phyloP scores from a whole-genome alignment of 2,888 invertebrate genomes.

The Panorpa germanica region DNA sequence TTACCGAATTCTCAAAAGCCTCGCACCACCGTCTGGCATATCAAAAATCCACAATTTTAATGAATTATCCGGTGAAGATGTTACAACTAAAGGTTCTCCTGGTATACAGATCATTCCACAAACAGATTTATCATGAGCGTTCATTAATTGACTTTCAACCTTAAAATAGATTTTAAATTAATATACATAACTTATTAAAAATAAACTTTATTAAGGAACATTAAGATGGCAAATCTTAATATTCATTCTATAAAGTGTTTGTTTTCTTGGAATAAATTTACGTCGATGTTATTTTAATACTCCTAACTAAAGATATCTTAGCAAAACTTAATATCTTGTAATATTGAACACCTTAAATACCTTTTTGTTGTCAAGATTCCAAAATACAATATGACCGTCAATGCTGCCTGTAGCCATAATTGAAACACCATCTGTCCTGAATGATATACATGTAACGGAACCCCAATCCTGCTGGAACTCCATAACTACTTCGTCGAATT shows the following conservation, averaged over 20 bases:
- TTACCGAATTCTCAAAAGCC: constrained; percentile 53
- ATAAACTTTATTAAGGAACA: background rate
- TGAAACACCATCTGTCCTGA: constrained; percentile 69
- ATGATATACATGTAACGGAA: constrained; percentile 61
- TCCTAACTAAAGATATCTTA: too few relatives aligned
- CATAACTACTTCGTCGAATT: constrained; percentile 63
- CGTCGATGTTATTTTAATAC: too few relatives aligned
- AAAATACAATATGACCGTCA: constrained; percentile 75
- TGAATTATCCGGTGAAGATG: constrained; percentile 87
- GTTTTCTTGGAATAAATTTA: too few relatives aligned
- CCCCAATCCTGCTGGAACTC: constrained; percentile 88
- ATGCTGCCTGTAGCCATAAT: constrained; percentile 72
- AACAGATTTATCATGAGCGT: constrained; percentile 59
- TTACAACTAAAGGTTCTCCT: constrained; percentile 75
- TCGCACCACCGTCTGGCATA: constrained; percentile 74
- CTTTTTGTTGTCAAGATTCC: constrained; percentile 74
- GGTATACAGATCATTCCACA: constrained; percentile 69
- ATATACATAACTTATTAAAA: background rate
- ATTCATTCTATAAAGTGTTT: too few relatives aligned
- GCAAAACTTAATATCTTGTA: too few relatives aligned
- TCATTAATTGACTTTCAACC: constrained; percentile 59
- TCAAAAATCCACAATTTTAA: constrained; percentile 87
- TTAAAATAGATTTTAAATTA: constrained; percentile 10
- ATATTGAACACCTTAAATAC: too few relatives aligned
- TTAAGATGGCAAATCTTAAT: constrained; percentile 1